A percentile compares a stretch with the other conserved stretches of the same genome.
Conservation (phyloP, 2,888 invertebrate genomes). For the Drosophila limbata region DNA sequence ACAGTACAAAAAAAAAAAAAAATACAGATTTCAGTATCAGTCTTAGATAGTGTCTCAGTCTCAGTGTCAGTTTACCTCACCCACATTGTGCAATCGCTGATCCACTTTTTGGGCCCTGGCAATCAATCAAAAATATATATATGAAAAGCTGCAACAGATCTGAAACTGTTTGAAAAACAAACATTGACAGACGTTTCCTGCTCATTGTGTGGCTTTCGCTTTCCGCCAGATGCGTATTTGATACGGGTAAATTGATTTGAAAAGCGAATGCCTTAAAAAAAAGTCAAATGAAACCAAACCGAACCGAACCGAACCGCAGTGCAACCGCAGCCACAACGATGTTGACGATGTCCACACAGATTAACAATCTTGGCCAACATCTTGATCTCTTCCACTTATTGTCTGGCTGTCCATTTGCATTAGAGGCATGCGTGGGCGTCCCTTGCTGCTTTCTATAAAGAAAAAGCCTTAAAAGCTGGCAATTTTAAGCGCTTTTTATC, state of each 20-base stretch:
- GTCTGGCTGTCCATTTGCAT: slow-evolving; percentile 30
- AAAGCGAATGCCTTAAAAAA: slow-evolving; percentile 60
- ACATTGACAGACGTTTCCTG: slow-evolving; percentile 77
- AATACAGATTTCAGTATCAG: slow-evolving; percentile 1
- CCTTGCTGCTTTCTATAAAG: slow-evolving; percentile 27
- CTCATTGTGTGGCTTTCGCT: slow-evolving; percentile 57
- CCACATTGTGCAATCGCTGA: slow-evolving; percentile 52
- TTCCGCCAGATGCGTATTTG: slow-evolving; percentile 64
- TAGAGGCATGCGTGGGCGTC: slow-evolving; percentile 35
- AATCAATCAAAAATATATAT: slow-evolving; percentile 61
- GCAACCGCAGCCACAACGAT: slow-evolving; percentile 50
- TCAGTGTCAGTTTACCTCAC: slow-evolving; percentile 28
- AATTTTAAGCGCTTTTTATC: slow-evolving; percentile 31
- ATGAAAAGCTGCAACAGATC: slow-evolving; percentile 25
- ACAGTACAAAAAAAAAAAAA: slow-evolving; percentile 22
- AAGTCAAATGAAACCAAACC: neutral
- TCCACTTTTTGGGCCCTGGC: slow-evolving; percentile 61
- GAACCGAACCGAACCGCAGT: slow-evolving; percentile 37
- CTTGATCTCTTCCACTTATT: slow-evolving; percentile 1
- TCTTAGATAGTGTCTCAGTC: slow-evolving; percentile 13
- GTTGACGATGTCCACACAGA: slow-evolving; percentile 55
- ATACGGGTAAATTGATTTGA: slow-evolving; percentile 69
- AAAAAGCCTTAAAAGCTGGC: neutral
- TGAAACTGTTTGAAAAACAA: slow-evolving; percentile 17
- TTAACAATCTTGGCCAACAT: slow-evolving; percentile 34